Percentiles rank a stretch among this genome's conserved stretches.
phyloP scores from a whole-genome alignment of 2,888 invertebrate genomes.

The Octodonta nipae region DNA sequence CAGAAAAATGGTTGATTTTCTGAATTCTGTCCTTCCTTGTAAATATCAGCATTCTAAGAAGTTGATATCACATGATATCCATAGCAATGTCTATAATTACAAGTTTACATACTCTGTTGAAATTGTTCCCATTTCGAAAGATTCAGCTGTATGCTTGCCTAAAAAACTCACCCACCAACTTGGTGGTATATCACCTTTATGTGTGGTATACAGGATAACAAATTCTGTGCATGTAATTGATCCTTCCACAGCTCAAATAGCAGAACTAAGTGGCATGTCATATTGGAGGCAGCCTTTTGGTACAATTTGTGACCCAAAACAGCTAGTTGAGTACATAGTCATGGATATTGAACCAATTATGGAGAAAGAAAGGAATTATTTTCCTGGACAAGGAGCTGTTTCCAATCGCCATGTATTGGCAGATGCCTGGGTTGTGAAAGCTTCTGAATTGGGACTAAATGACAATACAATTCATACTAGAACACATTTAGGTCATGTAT shows the following conservation, averaged over 20 bases:
- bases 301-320: conserved; percentile 79
- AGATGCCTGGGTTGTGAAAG: conserved; percentile 86
- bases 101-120: conserved; percentile 91
- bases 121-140: conserved; percentile 91
- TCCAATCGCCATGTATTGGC: conserved; percentile 79
- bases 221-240: conserved; percentile 87
- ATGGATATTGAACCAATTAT: conserved; percentile 81
- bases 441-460: conserved; percentile 71
- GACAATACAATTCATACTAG: conserved; percentile 72
- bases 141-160: conserved; percentile 80
- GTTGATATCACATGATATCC: conserved; percentile 91
- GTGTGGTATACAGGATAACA: conserved; percentile 78
- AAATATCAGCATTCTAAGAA: conserved; percentile 84
- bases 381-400: conserved; percentile 78
- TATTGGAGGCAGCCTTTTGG: conserved; percentile 83
- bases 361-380: conserved; percentile 59
- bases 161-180: conserved; percentile 73
- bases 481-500: conserved; percentile 86
- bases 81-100: conserved; percentile 91
- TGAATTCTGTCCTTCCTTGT: conserved; percentile 75
- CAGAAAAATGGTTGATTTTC: conserved; percentile 89
- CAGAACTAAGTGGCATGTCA: conserved; percentile 63
- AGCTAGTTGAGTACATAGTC: conserved; percentile 80
- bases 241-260: conserved; percentile 72
- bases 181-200: conserved; percentile 78